Evolutionary conservation across 2,797 vertebrate species (phyloP).

Genomic region (Eurystomus glaucurus): DNA sequence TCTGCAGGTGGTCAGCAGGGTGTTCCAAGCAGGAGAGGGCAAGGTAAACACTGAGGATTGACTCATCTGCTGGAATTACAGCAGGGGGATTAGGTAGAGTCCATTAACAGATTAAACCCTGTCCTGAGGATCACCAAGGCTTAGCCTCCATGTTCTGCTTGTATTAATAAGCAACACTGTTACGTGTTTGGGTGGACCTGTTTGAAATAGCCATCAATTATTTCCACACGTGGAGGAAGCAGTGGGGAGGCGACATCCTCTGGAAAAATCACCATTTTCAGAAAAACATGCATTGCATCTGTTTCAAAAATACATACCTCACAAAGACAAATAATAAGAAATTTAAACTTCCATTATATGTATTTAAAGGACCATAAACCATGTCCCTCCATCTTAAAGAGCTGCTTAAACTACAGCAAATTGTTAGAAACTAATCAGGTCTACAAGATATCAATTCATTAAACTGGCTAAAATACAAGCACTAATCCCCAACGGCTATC

Average conservation of each 20-base stretch:
- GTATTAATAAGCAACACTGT: background rate
- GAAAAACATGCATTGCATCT: background rate
- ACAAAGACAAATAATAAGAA: background rate
- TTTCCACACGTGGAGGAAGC: accelerated
- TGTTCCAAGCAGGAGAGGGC: accelerated
- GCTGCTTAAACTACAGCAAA: background rate
- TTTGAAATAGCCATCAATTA: background rate
- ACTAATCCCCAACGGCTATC: background rate
- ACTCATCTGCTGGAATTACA: background rate
- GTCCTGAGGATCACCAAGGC: background rate
- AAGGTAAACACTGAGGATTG: accelerated
- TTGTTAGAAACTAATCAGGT: constrained; percentile 16
- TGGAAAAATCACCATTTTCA: background rate
- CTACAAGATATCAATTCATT: constrained; percentile 4
- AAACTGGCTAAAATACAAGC: constrained; percentile 1
- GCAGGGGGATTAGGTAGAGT: background rate
- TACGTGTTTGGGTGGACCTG: background rate
- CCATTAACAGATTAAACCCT: background rate
- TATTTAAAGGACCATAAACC: constrained; percentile 5
- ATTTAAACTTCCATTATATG: background rate
- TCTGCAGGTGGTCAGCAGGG: background rate
- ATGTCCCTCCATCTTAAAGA: background rate
- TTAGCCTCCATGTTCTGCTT: background rate
- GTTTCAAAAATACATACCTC: background rate
- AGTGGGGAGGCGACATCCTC: accelerated